Evolutionary conservation across 64 coral and sea anemone species (phyloP).

Genomic region (Pocillopora damicornis): DNA sequence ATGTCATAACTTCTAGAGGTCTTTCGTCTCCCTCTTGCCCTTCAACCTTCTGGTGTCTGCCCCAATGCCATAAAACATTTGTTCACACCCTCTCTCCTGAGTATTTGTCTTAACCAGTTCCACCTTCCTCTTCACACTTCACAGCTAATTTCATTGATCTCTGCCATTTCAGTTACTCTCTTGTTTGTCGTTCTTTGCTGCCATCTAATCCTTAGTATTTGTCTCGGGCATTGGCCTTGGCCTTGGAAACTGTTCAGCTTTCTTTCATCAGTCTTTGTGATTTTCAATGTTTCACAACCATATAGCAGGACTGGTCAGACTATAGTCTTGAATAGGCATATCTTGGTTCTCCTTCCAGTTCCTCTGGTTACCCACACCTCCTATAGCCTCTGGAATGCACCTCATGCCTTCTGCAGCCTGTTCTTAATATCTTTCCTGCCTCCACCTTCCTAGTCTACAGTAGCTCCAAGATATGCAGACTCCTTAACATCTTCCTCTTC

Average conservation of each 20-base stretch:
- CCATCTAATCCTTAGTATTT: too few species aligned
- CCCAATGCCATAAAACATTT: not conserved
- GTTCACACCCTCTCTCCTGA: too few species aligned
- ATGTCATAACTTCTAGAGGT: too few species aligned
- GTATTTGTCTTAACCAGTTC: not conserved
- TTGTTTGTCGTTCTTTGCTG: too few species aligned
- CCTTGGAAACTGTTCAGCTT: too few species aligned
- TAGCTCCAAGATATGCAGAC: not conserved
- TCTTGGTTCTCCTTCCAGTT: not conserved
- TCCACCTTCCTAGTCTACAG: not conserved
- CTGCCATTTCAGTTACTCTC: too few species aligned
- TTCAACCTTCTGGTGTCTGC: not conserved
- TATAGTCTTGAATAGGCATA: not conserved
- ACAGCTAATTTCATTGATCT: too few species aligned
- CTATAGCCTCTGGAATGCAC: not conserved
- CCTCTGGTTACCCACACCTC: not conserved
- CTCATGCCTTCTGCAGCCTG: too few species aligned
- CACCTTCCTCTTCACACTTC: conserved; percentile 4
- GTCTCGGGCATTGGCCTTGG: too few species aligned
- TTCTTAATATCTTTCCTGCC: too few species aligned
- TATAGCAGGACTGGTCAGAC: not conserved
- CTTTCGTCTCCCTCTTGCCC: not conserved
- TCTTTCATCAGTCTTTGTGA: too few species aligned
- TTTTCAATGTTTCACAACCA: too few species aligned
- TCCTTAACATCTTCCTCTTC: not conserved